phyloP scores from a whole-genome alignment of 2,888 invertebrate genomes.

The Monoplex corrugatus region DNA sequence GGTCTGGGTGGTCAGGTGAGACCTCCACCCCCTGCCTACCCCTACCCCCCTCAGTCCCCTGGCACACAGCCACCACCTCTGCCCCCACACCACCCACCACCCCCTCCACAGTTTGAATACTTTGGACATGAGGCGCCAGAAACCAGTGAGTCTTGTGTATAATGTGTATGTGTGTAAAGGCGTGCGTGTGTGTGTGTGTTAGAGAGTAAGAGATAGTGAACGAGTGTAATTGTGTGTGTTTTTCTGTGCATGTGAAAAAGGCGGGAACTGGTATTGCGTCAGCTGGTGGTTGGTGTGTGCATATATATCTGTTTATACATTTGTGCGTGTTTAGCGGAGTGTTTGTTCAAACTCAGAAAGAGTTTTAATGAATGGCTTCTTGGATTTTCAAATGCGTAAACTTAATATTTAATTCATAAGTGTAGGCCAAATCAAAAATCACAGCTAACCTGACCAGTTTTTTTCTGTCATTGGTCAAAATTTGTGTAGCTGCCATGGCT shows the following conservation, averaged over 20 bases:
- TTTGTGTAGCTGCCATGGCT: no score
- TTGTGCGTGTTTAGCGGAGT: no score
- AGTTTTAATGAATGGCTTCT: no score
- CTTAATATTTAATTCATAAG: no score
- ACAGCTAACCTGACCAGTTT: no score
- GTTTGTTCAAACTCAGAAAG: no score
- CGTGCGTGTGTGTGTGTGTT: background rate
- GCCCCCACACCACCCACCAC: constrained; percentile 48
- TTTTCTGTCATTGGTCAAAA: no score
- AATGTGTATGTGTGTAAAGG: background rate
- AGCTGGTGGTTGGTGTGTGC: constrained; percentile 4
- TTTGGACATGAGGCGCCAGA: constrained; percentile 93
- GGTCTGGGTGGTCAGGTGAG: constrained; percentile 61
- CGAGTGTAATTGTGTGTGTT: background rate
- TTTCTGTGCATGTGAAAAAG: background rate
- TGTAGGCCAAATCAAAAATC: no score
- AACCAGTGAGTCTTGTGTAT: constrained; percentile 85
- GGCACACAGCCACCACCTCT: constrained; percentile 41
- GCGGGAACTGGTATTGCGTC: background rate
- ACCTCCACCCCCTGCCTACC: constrained; percentile 65
- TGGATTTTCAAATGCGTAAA: no score
- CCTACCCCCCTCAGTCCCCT: constrained; percentile 58
- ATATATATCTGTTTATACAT: background rate
- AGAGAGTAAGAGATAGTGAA: background rate
- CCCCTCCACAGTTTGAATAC: constrained; percentile 58